These are phyloP conservation scores for Peromyscus polionotus DNA, from an alignment of 2,113 vertebrate species.

Conservation along the genomic window DNA sequence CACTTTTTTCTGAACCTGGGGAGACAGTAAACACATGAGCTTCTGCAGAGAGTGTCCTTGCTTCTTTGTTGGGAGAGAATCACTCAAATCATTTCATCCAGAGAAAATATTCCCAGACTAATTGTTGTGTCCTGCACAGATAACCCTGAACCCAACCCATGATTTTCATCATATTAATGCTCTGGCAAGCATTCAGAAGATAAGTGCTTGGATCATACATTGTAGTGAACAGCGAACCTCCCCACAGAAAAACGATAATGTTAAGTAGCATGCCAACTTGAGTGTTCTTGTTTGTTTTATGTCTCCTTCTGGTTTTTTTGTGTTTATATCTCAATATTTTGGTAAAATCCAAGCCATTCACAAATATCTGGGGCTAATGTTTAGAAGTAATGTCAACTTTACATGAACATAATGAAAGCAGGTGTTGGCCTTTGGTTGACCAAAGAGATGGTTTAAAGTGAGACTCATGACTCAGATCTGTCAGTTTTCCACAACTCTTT, in stretches of 20 bases:
- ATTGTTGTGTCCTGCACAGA: background rate
- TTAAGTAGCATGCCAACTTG: background rate
- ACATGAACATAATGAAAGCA: background rate
- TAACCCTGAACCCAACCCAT: background rate
- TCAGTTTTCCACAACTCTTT: background rate
- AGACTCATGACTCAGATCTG: background rate
- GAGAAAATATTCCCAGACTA: background rate
- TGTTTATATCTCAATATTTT: background rate
- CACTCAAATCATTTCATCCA: background rate
- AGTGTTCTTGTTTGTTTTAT: background rate
- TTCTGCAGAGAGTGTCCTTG: background rate
- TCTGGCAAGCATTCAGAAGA: conserved; percentile 25
- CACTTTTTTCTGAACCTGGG: background rate
- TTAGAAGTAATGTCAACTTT: background rate
- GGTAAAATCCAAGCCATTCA: conserved; percentile 1
- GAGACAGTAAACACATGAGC: background rate
- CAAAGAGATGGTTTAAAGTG: background rate
- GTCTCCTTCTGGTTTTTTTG: background rate
- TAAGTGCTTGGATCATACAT: too few species aligned
- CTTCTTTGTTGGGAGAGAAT: background rate
- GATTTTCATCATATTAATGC: background rate
- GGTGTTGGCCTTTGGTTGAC: background rate
- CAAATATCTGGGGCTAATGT: background rate
- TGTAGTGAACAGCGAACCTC: background rate
- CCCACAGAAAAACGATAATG: background rate